phyloP scores from a whole-genome alignment of 2,113 vertebrate genomes.

The Brachirus orientalis region DNA sequence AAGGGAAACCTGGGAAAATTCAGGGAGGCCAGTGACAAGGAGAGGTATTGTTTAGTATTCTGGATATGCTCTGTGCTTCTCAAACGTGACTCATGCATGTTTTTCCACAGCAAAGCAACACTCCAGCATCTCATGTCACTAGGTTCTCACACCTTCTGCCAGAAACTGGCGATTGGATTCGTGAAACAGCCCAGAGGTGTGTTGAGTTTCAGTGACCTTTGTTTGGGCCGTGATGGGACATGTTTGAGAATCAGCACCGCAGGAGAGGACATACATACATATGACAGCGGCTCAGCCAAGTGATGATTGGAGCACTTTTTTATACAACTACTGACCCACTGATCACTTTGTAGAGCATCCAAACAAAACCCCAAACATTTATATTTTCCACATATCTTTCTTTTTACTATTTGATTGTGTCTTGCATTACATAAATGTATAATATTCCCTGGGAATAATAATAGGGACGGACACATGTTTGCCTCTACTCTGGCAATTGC shows the following conservation, averaged over 20 bases:
- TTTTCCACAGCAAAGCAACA: slow-evolving; percentile 37
- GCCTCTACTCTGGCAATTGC: no score
- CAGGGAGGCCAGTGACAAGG: slow-evolving; percentile 42
- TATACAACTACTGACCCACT: background rate
- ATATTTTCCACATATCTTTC: no score
- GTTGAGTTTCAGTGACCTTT: slow-evolving; percentile 32
- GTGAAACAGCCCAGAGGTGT: slow-evolving; percentile 37
- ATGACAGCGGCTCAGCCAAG: background rate
- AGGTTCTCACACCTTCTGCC: slow-evolving; percentile 37
- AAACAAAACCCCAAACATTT: background rate
- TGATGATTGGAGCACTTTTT: slow-evolving; percentile 1
- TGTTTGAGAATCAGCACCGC: slow-evolving; percentile 16
- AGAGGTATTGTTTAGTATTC: slow-evolving; percentile 46
- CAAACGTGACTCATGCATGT: slow-evolving; percentile 33
- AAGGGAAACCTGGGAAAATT: slow-evolving; percentile 51
- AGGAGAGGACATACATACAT: background rate
- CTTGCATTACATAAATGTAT: slow-evolving; percentile 20
- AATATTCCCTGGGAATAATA: background rate
- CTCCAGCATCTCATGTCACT: slow-evolving; percentile 6
- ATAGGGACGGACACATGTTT: no score
- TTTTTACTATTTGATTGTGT: background rate
- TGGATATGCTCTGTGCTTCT: slow-evolving; percentile 18
- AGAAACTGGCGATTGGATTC: slow-evolving; percentile 28
- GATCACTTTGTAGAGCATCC: slow-evolving; percentile 5
- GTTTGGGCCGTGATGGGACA: slow-evolving; percentile 2